phyloP scores from a whole-genome alignment of 2,888 invertebrate genomes.

The Caenorhabditis japonica region DNA sequence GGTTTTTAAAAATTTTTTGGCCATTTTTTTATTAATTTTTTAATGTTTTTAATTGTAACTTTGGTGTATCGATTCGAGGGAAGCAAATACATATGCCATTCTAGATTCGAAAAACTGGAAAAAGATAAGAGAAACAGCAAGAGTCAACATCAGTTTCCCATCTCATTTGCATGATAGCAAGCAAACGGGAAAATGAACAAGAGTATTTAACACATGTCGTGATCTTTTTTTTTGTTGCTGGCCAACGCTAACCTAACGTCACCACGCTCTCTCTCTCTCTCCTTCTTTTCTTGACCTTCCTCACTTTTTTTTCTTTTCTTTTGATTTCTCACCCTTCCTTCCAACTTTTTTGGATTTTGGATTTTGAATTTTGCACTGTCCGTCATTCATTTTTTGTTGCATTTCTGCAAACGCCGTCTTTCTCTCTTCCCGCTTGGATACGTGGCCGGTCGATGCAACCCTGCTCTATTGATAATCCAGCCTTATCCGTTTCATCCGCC shows the following conservation, averaged over 20 bases:
- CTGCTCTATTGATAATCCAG: conserved; percentile 45
- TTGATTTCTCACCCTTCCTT: background rate
- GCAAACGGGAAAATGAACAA: conserved; percentile 1
- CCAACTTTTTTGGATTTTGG: too few species aligned
- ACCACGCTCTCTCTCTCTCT: conserved; percentile 5
- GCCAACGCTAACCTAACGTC: too few species aligned
- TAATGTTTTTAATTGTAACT: too few species aligned
- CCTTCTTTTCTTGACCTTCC: background rate
- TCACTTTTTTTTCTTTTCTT: background rate
- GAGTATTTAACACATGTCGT: conserved; percentile 9
- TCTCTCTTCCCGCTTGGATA: conserved; percentile 14
- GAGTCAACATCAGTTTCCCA: too few species aligned
- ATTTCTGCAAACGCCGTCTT: conserved; percentile 37
- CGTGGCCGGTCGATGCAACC: conserved; percentile 41
- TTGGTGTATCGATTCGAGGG: too few species aligned
- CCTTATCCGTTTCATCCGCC: conserved; percentile 16
- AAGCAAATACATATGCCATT: too few species aligned
- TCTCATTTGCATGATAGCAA: conserved; percentile 18
- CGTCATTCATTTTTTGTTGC: too few species aligned
- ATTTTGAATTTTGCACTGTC: too few species aligned
- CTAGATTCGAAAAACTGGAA: too few species aligned
- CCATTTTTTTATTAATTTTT: too few species aligned
- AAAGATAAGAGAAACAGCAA: too few species aligned
- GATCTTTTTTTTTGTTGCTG: conserved; percentile 1
- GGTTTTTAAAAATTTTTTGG: too few species aligned